A percentile compares a stretch with the other conserved stretches of the same genome.
Evolutionary conservation across 2,797 vertebrate genomes (phyloP).

Genomic region (Spea hammondii): DNA sequence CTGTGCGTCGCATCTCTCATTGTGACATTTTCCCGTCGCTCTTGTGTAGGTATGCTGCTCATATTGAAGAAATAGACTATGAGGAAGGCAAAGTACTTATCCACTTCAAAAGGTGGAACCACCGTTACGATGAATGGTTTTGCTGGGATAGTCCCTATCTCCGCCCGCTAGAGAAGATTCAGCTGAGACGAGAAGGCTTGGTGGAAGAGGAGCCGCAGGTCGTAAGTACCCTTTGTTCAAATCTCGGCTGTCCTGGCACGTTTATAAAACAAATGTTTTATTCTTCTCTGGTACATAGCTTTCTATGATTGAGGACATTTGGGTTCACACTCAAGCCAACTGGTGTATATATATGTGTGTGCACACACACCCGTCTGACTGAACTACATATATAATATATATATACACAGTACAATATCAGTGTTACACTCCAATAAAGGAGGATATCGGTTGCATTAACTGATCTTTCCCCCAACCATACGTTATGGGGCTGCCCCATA

Average conservation of each 20-base stretch:
- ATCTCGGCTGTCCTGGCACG: neutral
- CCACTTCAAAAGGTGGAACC: slow-evolving; percentile 98
- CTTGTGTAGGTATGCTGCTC: slow-evolving; percentile 85
- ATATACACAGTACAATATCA: too few species aligned
- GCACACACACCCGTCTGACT: too few species aligned
- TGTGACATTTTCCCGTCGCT: neutral
- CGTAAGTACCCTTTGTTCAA: slow-evolving; percentile 60
- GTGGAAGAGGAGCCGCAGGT: slow-evolving; percentile 71
- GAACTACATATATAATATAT: too few species aligned
- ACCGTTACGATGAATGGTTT: slow-evolving; percentile 98
- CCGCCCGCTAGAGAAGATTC: slow-evolving; percentile 91
- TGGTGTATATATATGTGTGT: neutral
- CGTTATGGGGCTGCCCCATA: too few species aligned
- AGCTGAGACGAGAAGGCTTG: slow-evolving; percentile 81
- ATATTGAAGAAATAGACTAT: slow-evolving; percentile 96
- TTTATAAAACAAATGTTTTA: too few species aligned
- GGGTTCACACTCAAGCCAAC: too few species aligned
- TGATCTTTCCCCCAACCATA: too few species aligned
- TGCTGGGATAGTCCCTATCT: slow-evolving; percentile 97
- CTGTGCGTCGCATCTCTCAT: neutral
- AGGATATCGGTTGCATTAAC: too few species aligned
- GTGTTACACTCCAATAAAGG: too few species aligned
- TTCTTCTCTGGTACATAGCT: neutral
- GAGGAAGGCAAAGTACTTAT: slow-evolving; percentile 95
- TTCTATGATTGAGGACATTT: too few species aligned